Conservation (phyloP, 2,888 invertebrate genomes). For the Epistrophella euchroma region DNA sequence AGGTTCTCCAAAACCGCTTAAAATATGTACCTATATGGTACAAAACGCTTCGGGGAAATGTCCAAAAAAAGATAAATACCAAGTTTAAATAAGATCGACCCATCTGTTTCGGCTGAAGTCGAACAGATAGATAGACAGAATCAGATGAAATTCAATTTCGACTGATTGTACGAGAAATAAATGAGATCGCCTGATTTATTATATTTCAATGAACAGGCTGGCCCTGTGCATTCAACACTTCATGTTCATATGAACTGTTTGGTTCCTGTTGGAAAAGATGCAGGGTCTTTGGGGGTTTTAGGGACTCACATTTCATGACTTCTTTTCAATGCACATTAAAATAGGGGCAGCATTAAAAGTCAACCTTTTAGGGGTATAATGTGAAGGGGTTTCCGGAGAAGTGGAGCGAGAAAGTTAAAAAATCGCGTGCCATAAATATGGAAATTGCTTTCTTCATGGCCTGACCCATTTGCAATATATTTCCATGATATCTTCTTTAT, state of each 20-base stretch:
- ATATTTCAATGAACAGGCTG: neutral
- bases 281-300: slow-evolving; percentile 39
- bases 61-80: no score
- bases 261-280: neutral
- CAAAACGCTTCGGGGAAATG: no score
- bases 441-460: slow-evolving; percentile 75
- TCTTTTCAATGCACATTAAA: slow-evolving; percentile 70
- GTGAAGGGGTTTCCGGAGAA: neutral
- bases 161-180: no score
- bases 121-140: no score
- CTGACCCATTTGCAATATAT: slow-evolving; percentile 76
- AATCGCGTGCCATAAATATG: slow-evolving; percentile 76
- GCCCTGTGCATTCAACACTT: neutral
- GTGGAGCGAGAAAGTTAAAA: slow-evolving; percentile 39
- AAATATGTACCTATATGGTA: no score
- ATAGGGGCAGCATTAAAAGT: slow-evolving; percentile 54
- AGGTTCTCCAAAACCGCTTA: no score
- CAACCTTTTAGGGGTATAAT: slow-evolving; percentile 23
- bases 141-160: no score
- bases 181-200: neutral
- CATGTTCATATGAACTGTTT: neutral
- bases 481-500: slow-evolving; percentile 75
- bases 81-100: no score
- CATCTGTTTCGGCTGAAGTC: no score
- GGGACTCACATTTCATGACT: slow-evolving; percentile 51